Evolutionary conservation across 1,140 invertebrate species (phyloP), one percentile per base, ranked within the genome.

Genomic region (Drosophila miranda): DNA sequence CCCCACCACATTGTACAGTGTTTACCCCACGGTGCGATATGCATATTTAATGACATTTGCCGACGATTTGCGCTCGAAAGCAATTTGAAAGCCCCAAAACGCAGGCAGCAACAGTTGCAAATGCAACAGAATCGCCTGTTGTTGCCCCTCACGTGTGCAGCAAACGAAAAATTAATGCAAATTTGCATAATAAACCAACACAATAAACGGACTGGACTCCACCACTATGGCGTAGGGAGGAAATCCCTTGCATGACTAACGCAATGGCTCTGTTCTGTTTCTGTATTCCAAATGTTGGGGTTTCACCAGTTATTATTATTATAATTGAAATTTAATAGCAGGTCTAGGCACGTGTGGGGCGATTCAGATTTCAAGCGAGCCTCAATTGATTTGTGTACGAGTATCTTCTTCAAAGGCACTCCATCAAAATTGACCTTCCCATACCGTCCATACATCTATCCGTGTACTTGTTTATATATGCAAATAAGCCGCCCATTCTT

Each of bases 121-220:
- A 50, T 53, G 60, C 71, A 59, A 34, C 62, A 66, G 34, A 50
- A 38, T 38, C 3, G 11, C 34, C 41, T 44, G 28, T 28, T 45
- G 41, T 8, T 38, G 60, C 54, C 34, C 26, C 43, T 75, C 81
- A 86, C 81, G 69, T 86, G 81, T 87, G 53, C 26, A 50, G 52
- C 70, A 56, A 52, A 60, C 72, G 52, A 71, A 64, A 75, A 87
- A 81, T 87, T 87, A 87, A 87, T 87, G 69, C 58, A 75, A 78
- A 87, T 87, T 87, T 87, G 63, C 82, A 78, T 87, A 86, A 81
- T 86, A 87, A 87, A 84, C 75, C 86, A 80, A 84, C 73, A 81
- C 61, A 86, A 86, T 86, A 81, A 81, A 67, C 53, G 59, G 34
- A 19, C 19, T 9, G 62, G 61, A 19, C 30, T 49, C 49, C 21